Percentiles rank a stretch among this genome's conserved stretches.
These are phyloP conservation scores for Eudorcas thomsonii DNA, from an alignment of 2,113 vertebrate species.

Conservation along the genomic window DNA sequence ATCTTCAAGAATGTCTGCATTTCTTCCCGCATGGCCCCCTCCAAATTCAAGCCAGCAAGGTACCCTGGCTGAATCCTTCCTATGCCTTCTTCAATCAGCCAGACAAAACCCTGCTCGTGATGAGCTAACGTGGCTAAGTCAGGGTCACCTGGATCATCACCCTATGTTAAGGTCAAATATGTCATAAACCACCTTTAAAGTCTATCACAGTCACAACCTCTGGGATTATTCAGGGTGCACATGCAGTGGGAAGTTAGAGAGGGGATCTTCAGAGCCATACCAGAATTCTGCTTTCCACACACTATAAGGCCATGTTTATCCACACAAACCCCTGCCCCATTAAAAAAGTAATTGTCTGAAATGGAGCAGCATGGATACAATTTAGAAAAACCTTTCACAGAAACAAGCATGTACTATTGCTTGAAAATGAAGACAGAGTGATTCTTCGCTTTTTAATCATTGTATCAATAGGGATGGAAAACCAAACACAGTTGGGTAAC, in stretches of 20 bases:
- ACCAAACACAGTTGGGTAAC: neutral
- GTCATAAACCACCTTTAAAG: neutral
- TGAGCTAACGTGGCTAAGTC: neutral
- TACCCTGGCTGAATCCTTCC: neutral
- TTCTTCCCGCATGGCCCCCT: neutral
- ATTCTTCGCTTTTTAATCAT: neutral
- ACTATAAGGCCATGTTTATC: neutral
- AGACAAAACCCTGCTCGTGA: neutral
- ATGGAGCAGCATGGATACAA: neutral
- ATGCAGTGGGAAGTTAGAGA: rapidly evolving
- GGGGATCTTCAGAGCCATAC: neutral
- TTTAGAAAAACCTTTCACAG: neutral
- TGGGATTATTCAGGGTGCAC: neutral
- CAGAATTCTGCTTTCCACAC: neutral
- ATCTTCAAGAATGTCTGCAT: neutral
- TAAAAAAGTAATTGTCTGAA: neutral
- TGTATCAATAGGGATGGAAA: neutral
- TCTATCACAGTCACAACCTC: neutral
- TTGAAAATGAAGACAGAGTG: neutral
- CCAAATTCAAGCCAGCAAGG: neutral
- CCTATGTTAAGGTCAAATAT: neutral
- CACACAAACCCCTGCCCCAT: neutral
- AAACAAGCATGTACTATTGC: neutral
- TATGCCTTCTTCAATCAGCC: neutral
- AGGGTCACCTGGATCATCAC: neutral